These are phyloP conservation scores for Notarius lentiginosus DNA, from an alignment of 2,113 vertebrate species.

Conservation along the genomic window DNA sequence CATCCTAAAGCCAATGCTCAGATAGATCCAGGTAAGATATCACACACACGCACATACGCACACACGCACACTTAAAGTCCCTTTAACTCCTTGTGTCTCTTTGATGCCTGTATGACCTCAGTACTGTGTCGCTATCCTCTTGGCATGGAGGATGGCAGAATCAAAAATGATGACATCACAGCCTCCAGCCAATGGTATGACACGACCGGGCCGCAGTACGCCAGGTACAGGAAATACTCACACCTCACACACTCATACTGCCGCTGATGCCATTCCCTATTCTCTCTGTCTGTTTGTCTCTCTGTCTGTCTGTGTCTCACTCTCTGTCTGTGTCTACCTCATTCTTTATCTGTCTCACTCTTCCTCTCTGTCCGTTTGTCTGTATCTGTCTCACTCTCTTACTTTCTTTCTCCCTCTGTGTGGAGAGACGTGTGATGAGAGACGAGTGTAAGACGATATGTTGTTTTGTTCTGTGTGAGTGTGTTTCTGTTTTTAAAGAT, in stretches of 20 bases:
- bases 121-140: constrained; percentile 83
- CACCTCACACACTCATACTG: not conserved
- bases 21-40: constrained; percentile 80
- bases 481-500: not conserved
- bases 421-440: not conserved
- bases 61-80: not conserved
- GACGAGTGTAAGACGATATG: not conserved
- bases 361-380: not conserved
- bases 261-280: not conserved
- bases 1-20: constrained; percentile 72
- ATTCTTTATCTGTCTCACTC: not conserved
- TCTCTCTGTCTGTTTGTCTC: not conserved
- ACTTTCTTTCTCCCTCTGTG: not conserved
- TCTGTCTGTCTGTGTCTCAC: not conserved
- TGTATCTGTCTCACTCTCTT: not conserved
- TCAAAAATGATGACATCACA: constrained; percentile 82
- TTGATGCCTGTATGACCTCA: constrained; percentile 51
- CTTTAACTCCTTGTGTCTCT: not conserved
- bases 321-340: not conserved
- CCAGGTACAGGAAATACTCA: constrained; percentile 69
- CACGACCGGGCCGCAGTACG: constrained; percentile 83
- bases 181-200: constrained; percentile 88
- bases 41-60: constrained; percentile 8
- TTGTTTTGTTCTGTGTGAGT: not conserved
- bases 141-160: constrained; percentile 87